Evolutionary conservation across 2,113 vertebrate genomes (phyloP), one percentile per base, ranked within the genome.

Genomic region (Indicator maculatus): DNA sequence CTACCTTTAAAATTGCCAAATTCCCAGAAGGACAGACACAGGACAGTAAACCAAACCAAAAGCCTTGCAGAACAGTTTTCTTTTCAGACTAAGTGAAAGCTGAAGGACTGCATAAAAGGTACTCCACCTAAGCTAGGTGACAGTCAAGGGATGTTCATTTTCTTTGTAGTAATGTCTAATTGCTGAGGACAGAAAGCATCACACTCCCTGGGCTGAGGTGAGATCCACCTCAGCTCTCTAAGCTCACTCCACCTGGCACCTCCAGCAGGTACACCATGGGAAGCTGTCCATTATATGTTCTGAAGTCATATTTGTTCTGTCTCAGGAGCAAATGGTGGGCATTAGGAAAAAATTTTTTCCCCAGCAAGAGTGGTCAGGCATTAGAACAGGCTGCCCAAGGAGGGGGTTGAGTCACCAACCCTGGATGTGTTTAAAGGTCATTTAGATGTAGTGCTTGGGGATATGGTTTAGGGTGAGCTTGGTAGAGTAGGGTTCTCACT

Each of bases 1-100:
- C 60, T 77, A 11, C 15, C 16, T 84, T 93, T 95, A 79, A 93
- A 93, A 80, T 73, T 16, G 76, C 30, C 45, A 6, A 9, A 87
- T 79, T 89, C n/a, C 12, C 59, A 70, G 58, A 41, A 79, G 89
- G 53, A 44, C 7, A 36, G 28, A 39, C 73, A 38, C 1, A 2
- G 58, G 18, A 60, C 6, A 61, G 8, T 75, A 75, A 61, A 88
- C 78, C 53, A 60, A 39, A 71, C 8, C 15, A 82, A 9, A 82
- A 65, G 12, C 39, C n/a, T 88, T 80, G 84, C 31, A 83, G 59
- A 89, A 69, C 19, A 36, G 61, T 82, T 86, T 86, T 86, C 1
- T 79, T 92, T 76, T 61, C 59, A 69, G 77, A 52, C 15, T 41
- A 64, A 86, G 8, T 64, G 38, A 82, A 84, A 88, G 36, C 23